A percentile compares a stretch with the other conserved stretches of the same genome.
These are phyloP conservation scores for Columbina picui DNA, from an alignment of 2,113 vertebrate genomes.

Conservation along the genomic window DNA sequence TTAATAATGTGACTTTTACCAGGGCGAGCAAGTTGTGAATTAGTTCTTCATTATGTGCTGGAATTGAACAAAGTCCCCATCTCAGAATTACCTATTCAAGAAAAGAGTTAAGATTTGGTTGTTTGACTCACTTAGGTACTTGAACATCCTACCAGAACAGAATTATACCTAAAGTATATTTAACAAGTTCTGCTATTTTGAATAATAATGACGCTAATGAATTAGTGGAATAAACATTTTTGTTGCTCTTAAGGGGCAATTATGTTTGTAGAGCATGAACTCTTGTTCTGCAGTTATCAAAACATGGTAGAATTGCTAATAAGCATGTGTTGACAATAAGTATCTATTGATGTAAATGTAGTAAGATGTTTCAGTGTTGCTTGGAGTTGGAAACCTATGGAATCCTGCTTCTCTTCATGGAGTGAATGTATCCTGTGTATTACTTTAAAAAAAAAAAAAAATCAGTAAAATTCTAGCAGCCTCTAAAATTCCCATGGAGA, in stretches of 20 bases:
- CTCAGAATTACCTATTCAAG: conserved; percentile 9
- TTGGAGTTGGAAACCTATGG: neutral
- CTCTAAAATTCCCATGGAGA: neutral
- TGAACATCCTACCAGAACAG: neutral
- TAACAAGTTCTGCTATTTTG: conserved; percentile 7
- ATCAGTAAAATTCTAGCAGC: neutral
- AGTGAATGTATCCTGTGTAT: neutral
- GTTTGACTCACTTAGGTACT: conserved; percentile 29
- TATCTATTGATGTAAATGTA: neutral
- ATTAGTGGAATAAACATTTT: conserved; percentile 4
- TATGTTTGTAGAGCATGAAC: neutral
- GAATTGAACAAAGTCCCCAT: neutral
- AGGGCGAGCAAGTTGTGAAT: neutral
- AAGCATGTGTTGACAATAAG: neutral
- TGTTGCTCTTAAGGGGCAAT: neutral
- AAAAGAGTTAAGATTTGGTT: conserved; percentile 15
- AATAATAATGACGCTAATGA: neutral
- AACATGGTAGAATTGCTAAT: neutral
- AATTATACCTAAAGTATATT: neutral
- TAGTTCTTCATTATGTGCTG: conserved; percentile 16
- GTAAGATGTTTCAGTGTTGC: neutral
- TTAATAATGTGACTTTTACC: neutral
- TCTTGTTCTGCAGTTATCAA: neutral
- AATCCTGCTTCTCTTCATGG: neutral
- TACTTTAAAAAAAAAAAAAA: neutral